A percentile compares a stretch with the other conserved stretches of the same genome.
Evolutionary conservation across 1,140 invertebrate species (phyloP).

Genomic region (Drosophila kepulauana): DNA sequence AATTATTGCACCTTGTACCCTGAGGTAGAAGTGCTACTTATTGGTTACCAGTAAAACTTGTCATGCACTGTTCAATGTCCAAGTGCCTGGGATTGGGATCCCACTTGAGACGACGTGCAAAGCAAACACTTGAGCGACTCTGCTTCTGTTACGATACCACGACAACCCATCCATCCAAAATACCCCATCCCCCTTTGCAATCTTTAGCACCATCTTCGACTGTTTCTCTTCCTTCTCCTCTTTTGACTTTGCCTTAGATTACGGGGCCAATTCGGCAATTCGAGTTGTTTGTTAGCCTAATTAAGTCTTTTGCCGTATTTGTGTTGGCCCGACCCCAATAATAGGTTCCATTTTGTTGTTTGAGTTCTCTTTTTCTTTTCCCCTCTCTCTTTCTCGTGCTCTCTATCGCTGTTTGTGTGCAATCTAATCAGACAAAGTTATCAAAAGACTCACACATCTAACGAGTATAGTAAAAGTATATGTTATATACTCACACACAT

Average conservation of each 20-base stretch:
- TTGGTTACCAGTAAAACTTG: background rate
- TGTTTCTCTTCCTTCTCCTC: too few relatives aligned
- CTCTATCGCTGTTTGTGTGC: conserved; percentile 42
- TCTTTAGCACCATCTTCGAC: background rate
- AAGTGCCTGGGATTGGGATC: conserved; percentile 39
- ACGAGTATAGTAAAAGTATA: conserved; percentile 22
- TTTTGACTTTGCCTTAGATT: conserved; percentile 47
- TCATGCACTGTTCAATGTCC: conserved; percentile 65
- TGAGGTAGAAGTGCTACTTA: background rate
- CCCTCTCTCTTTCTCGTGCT: background rate
- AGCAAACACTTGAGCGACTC: conserved; percentile 57
- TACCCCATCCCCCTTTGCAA: background rate
- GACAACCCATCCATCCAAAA: background rate
- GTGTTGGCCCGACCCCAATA: conserved; percentile 25
- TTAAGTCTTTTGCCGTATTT: conserved; percentile 69
- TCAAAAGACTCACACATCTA: conserved; percentile 50
- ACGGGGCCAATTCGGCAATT: conserved; percentile 66
- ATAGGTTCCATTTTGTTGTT: conserved; percentile 30
- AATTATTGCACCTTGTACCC: conserved; percentile 3
- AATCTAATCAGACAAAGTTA: conserved; percentile 77
- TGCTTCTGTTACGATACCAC: conserved; percentile 37
- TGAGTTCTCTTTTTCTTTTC: background rate
- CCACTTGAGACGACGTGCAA: conserved; percentile 50
- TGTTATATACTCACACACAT: conserved; percentile 21
- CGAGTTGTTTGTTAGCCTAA: conserved; percentile 74